These are phyloP conservation scores for Biston stratarius DNA, from an alignment of 2,888 invertebrate species.

Conservation along the genomic window DNA sequence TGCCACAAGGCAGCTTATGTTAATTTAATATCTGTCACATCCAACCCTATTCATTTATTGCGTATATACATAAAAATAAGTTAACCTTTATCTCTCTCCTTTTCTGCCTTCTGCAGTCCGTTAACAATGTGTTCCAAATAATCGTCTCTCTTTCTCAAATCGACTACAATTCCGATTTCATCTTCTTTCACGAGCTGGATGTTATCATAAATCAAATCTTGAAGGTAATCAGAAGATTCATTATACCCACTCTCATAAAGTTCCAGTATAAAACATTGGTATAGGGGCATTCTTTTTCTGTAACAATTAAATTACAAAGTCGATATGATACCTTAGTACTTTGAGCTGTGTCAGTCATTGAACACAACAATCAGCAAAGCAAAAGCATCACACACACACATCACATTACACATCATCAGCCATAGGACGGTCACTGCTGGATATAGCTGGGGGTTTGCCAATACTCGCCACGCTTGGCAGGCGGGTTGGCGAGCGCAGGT, in stretches of 20 bases:
- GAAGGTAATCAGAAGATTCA: conserved; percentile 81
- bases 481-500: too few species aligned
- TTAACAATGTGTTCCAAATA: conserved; percentile 70
- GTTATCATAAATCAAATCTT: conserved; percentile 85
- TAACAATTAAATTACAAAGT: conserved; percentile 28
- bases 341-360: too few species aligned
- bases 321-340: neutral
- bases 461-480: too few species aligned
- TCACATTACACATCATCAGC: too few species aligned
- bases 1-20: too few species aligned
- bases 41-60: too few species aligned
- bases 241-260: conserved; percentile 80
- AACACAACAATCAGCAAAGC: too few species aligned
- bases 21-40: too few species aligned
- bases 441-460: too few species aligned
- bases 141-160: conserved; percentile 67
- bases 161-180: conserved; percentile 82
- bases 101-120: conserved; percentile 71
- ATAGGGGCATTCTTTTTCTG: conserved; percentile 81
- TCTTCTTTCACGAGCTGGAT: conserved; percentile 77
- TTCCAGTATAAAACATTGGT: conserved; percentile 85
- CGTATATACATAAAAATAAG: neutral
- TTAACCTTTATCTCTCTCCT: conserved; percentile 67
- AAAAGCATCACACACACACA: too few species aligned
- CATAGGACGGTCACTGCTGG: too few species aligned